Percentiles rank a stretch among this genome's conserved stretches.
Evolutionary conservation across 2,113 vertebrate species (phyloP).

Genomic region (Leucopsar rothschildi): DNA sequence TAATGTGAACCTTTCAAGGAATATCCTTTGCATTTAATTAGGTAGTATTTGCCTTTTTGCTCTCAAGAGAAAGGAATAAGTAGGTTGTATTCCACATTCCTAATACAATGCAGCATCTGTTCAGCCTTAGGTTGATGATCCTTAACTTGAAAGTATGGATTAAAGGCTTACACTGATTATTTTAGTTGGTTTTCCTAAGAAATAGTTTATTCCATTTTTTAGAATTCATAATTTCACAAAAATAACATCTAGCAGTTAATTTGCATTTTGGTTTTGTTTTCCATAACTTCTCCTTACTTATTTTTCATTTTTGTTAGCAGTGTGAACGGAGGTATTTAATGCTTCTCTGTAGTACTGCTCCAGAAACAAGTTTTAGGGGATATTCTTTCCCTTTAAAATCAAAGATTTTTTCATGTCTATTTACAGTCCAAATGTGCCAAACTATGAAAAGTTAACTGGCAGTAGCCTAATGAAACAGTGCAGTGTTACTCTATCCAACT

Average conservation of each 20-base stretch:
- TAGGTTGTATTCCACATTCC: constrained; percentile 66
- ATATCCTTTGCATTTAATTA: constrained; percentile 71
- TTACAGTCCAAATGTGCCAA: constrained; percentile 86
- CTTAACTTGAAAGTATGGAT: constrained; percentile 68
- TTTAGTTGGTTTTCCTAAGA: constrained; percentile 60
- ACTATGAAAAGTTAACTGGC: constrained; percentile 77
- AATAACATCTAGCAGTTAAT: constrained; percentile 43
- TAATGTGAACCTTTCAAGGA: constrained; percentile 64
- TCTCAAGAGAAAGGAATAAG: constrained; percentile 67
- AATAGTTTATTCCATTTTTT: constrained; percentile 48
- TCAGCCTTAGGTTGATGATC: constrained; percentile 70
- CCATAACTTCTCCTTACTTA: constrained; percentile 13
- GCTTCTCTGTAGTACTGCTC: constrained; percentile 65
- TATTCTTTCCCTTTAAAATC: constrained; percentile 65
- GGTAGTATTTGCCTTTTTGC: constrained; percentile 66
- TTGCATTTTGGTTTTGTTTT: constrained; percentile 46
- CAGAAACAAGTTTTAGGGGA: constrained; percentile 52
- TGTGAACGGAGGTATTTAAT: constrained; percentile 55
- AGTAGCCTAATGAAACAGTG: constrained; percentile 67
- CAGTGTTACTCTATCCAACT: constrained; percentile 78
- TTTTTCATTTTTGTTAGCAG: constrained; percentile 55
- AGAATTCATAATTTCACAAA: constrained; percentile 48
- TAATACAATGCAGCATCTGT: constrained; percentile 73
- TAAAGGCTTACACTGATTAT: constrained; percentile 68
- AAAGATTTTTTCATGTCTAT: constrained; percentile 72